Evolutionary conservation across 2,113 vertebrate species (phyloP).

Genomic region (Syngnathus typhle): DNA sequence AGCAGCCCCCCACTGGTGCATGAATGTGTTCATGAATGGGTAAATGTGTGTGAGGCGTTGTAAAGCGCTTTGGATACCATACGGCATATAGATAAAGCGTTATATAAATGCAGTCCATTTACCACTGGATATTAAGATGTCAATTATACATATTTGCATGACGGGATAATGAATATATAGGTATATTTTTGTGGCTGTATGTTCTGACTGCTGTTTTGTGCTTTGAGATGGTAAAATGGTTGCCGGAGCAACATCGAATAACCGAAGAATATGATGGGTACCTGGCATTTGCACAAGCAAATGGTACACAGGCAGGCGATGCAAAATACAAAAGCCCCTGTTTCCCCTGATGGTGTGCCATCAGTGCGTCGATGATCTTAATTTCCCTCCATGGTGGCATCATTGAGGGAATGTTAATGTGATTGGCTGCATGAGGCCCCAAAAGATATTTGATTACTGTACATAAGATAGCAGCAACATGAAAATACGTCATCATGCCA

Average conservation of each 20-base stretch:
- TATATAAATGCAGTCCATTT: too few species aligned
- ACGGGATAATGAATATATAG: not conserved
- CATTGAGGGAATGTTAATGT: slow-evolving; percentile 1
- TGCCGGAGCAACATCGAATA: not conserved
- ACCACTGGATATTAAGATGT: not conserved
- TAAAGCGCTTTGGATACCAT: too few species aligned
- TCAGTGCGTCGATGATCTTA: slow-evolving; percentile 7
- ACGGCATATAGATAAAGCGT: too few species aligned
- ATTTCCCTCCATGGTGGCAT: not conserved
- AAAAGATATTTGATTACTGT: slow-evolving; percentile 1
- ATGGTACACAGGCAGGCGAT: not conserved
- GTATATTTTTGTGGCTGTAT: not conserved
- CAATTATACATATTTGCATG: not conserved
- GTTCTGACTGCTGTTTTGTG: not conserved
- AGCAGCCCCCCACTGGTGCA: too few species aligned
- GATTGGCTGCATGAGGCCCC: not conserved
- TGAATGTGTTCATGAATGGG: too few species aligned
- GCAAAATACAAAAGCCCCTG: not conserved
- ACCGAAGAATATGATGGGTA: not conserved
- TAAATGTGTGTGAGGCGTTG: too few species aligned
- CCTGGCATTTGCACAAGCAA: not conserved
- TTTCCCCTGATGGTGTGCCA: not conserved
- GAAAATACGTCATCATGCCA: not conserved
- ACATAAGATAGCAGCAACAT: not conserved
- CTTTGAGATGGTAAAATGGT: not conserved